Percentiles rank a stretch among this genome's conserved stretches.
These are phyloP conservation scores for Barypeithes pellucidus DNA, from an alignment of 2,888 invertebrate genomes.

Conservation along the genomic window DNA sequence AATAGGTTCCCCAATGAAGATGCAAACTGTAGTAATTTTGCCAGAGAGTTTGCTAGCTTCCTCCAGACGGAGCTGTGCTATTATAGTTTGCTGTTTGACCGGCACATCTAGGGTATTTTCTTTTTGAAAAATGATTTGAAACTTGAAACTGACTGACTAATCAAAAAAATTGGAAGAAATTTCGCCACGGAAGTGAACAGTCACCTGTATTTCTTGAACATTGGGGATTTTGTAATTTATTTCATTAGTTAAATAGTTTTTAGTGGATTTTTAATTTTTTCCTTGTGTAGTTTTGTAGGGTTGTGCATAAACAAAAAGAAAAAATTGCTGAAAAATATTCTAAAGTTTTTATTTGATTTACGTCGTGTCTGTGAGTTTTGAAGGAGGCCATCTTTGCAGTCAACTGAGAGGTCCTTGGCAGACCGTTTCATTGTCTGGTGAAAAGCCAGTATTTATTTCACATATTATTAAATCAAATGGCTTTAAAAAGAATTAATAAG, in stretches of 20 bases:
- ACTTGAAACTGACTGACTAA: conserved; percentile 16
- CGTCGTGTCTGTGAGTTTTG: conserved; percentile 84
- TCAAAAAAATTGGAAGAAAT: conserved; percentile 51
- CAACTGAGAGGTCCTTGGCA: conserved; percentile 89
- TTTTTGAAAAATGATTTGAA: conserved; percentile 16
- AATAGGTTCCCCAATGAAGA: too few species aligned
- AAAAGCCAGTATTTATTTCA: conserved; percentile 84
- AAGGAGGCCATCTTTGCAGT: conserved; percentile 90
- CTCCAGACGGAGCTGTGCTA: not conserved
- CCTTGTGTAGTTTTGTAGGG: conserved; percentile 45
- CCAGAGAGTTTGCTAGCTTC: too few species aligned
- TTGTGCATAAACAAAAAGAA: conserved; percentile 51
- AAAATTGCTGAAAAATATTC: conserved; percentile 59
- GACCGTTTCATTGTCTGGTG: conserved; percentile 88
- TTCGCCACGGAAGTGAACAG: conserved; percentile 70
- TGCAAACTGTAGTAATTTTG: too few species aligned
- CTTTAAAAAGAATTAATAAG: conserved; percentile 98
- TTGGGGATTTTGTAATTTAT: conserved; percentile 52
- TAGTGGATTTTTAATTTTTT: conserved; percentile 54
- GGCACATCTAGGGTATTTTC: conserved; percentile 33
- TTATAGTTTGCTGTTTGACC: conserved; percentile 15
- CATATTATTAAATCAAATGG: conserved; percentile 83
- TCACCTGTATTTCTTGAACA: conserved; percentile 66
- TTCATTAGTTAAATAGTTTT: conserved; percentile 26
- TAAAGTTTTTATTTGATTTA: conserved; percentile 73